Evolutionary conservation across 2,888 invertebrate genomes (phyloP).

Genomic region (Troilus luridus): DNA sequence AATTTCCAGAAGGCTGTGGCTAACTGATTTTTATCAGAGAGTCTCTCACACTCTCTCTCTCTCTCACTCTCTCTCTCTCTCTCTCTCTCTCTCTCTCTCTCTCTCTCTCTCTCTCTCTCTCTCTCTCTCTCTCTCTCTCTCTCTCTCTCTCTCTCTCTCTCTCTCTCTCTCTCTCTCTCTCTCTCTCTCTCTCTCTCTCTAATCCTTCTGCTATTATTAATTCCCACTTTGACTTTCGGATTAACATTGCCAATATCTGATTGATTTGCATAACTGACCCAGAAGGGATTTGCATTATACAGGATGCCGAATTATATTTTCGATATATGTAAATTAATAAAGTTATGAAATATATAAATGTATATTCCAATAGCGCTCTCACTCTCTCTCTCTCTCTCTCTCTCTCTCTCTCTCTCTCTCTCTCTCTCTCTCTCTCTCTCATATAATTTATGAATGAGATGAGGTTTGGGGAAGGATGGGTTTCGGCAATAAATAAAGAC

Average conservation of each 20-base stretch:
- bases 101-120: no score
- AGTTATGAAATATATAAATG: conserved; percentile 9
- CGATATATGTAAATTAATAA: conserved; percentile 41
- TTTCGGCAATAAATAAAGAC: neutral
- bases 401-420: neutral
- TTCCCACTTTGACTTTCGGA: conserved; percentile 10
- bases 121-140: no score
- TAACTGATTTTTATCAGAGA: conserved; percentile 24
- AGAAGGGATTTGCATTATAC: conserved; percentile 6
- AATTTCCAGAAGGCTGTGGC: conserved; percentile 3
- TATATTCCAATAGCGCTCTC: neutral
- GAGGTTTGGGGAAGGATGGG: conserved; percentile 7
- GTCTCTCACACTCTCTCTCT: neutral
- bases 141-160: no score
- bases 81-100: no score
- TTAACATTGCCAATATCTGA: conserved; percentile 16
- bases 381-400: neutral
- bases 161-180: no score
- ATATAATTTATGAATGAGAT: neutral
- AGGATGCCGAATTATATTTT: conserved; percentile 25
- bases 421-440: neutral
- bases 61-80: no score
- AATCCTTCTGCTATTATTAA: conserved; percentile 13
- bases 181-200: neutral
- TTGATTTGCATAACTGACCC: conserved; percentile 37